Base-by-base conservation (phyloP, 2,113 vertebrate species). In the Lamprotornis superbus region DNA sequence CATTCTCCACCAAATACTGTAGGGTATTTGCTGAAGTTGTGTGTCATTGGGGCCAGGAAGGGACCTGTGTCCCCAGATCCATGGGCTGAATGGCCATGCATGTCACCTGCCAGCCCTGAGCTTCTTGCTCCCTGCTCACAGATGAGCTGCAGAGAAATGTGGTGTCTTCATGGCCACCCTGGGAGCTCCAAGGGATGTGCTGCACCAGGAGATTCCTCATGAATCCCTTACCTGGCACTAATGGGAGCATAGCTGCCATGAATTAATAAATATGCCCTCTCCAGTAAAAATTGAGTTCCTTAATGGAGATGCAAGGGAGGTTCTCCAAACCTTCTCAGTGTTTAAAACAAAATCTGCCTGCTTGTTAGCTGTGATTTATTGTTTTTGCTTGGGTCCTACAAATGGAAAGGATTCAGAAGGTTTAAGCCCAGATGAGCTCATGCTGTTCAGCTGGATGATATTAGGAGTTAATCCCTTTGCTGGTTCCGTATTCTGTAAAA, bases 401-500 rank as follows among this genome's bases (percentile, higher is more conserved):
- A 95, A 85, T 95, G 93, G 92, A 83, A 57, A 67, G 78, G 87
- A 94, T 90, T 93, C 53, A 65, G 78, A 44, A 96, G 91, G 93
- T 91, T 52, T 94, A 97, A 95, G n/a, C 82, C 93, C 91, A 87
- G 95, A 90, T 97, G 94, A 96, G 93, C 91, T 95, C 80, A 93
- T 50, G 79, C 70, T 85, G 84, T 92, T 96, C 91, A 94, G 89
- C 91, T 95, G 94, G 84, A 96, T 94, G 96, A 97, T 93, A 95
- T 95, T 97, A 97, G 87, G 71, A 96, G 71, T 93, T 97, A 97
- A 97, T 96, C 94, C 75, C 80, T 89, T 89, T 84, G 85, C 50
- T 88, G 87, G 76, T 82, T 91, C 93, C 25, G 5, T 64, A 40
- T 78, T 87, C 71, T 94, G 81, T 91, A 97, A 97, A 95, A 76